Evolutionary conservation across 1,140 invertebrate genomes (phyloP), one percentile per base, ranked within the genome.

Genomic region (Hycleus phaleratus): DNA sequence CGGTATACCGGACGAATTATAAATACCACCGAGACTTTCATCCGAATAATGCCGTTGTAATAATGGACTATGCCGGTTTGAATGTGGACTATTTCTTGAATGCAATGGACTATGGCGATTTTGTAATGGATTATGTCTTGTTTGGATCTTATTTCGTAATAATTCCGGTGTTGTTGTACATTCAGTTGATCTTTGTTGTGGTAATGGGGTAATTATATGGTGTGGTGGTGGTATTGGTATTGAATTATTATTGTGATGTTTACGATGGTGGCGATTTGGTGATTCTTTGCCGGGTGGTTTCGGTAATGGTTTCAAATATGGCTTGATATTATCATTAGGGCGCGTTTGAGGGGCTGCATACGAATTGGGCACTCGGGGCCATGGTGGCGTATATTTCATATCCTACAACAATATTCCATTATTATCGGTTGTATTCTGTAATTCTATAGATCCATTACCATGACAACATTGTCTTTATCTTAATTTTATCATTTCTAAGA

Each of bases 11-110:
- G 60, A 18, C 18, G 18, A 57, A 49, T 59, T 61, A 46, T 71
- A 71, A 25, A 68, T 46, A 26, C 79, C 80, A 25, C 81, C 75
- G 7, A 85, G 62, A 64, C 82, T 84, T 66, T 86, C 83, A 58
- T 84, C 83, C 2, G 81, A 84, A 46, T 83, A 78, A 48, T 83
- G 83, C 25, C 83, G 63, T 12, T 78, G 76, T 55, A 68, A 18
- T 18, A 18, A 73, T 57, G 54, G 78, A 68, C 62, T 74, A 65
- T 48, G 78, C 32, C 66, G 62, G 38, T 65, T 64, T 43, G 62
- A 61, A 59, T 70, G 68, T n/a, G 64, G 63, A 50, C 62, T 60
- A 44, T 65, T 62, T 40, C 65, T 56, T 9, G 56, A 53, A 42
- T 75, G 74, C 47, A 65, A 73, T 61, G 45, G 77, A 71, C 60